A percentile compares a stretch with the other conserved stretches of the same genome.
Evolutionary conservation across 2,797 vertebrate species (phyloP).

Genomic region (Tokudaia muenninki): DNA sequence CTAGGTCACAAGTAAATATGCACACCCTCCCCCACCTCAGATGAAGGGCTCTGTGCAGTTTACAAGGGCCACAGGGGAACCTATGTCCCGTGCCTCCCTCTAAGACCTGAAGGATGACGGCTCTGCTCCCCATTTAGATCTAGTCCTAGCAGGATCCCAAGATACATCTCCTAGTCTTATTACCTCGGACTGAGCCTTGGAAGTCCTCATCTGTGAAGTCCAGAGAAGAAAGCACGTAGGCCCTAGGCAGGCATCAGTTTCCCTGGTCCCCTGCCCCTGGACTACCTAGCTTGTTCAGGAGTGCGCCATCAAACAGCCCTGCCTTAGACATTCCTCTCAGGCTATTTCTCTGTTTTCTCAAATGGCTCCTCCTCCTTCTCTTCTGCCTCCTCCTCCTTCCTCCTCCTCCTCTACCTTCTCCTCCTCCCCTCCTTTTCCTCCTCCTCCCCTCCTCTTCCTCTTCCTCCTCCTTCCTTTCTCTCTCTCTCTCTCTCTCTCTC

Average conservation of each 20-base stretch:
- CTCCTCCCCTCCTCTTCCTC: neutral
- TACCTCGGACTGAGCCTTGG: constrained; percentile 20
- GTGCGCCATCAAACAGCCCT: neutral
- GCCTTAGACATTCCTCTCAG: neutral
- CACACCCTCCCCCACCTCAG: neutral
- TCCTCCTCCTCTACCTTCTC: neutral
- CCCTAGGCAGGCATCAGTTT: neutral
- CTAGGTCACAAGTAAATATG: neutral
- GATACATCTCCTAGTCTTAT: neutral
- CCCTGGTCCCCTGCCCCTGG: neutral
- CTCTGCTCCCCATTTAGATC: neutral
- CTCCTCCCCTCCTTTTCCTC: too few relatives aligned
- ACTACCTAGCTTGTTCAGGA: neutral
- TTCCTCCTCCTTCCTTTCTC: too few relatives aligned
- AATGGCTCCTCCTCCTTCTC: neutral
- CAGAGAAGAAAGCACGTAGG: neutral
- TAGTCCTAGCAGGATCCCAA: neutral
- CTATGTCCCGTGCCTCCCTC: neutral
- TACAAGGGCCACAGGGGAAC: neutral
- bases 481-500: too few relatives aligned
- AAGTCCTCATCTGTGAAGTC: constrained; percentile 15
- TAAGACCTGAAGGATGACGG: neutral
- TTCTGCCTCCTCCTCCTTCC: neutral
- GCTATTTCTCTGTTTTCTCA: constrained; percentile 6
- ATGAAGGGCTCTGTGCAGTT: neutral